A percentile compares a stretch with the other conserved stretches of the same genome.
phyloP scores from a whole-genome alignment of 1,140 invertebrate genomes.

The Calliphora vicina region DNA sequence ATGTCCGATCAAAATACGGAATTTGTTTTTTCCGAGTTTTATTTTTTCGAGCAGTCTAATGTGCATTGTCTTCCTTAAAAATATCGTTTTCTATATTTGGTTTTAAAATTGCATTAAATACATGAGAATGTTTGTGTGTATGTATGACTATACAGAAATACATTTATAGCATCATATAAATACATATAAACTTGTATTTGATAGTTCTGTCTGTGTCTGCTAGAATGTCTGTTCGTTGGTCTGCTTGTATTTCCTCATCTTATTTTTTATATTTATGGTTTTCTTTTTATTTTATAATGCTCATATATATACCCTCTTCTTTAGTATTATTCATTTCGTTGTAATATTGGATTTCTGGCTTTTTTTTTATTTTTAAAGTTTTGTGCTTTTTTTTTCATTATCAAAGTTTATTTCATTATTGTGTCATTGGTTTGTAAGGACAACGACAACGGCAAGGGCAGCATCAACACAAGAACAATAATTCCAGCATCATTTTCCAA shows the following conservation, averaged over 20 bases:
- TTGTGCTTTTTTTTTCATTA: not conserved
- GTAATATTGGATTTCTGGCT: not conserved
- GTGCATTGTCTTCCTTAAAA: too few species aligned
- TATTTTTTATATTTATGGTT: not conserved
- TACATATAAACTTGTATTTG: not conserved
- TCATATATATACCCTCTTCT: not conserved
- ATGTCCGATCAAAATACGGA: too few species aligned
- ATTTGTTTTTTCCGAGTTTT: too few species aligned
- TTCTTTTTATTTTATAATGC: not conserved
- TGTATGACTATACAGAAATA: too few species aligned
- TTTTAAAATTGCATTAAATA: too few species aligned
- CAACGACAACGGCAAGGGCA: not conserved
- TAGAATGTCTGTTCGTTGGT: not conserved
- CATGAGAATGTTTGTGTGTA: too few species aligned
- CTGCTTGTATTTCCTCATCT: not conserved
- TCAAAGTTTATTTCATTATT: constrained; percentile 11
- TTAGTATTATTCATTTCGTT: not conserved
- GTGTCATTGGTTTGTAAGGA: not conserved
- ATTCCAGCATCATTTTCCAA: not conserved
- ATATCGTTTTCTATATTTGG: too few species aligned
- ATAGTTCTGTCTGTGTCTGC: not conserved
- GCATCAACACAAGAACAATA: not conserved
- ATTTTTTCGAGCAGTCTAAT: too few species aligned
- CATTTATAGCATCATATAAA: not conserved
- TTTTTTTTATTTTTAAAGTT: not conserved